Percentiles rank a stretch among this genome's conserved stretches.
Evolutionary conservation across 2,113 vertebrate genomes (phyloP).

Genomic region (Hirundichthys speculiger): DNA sequence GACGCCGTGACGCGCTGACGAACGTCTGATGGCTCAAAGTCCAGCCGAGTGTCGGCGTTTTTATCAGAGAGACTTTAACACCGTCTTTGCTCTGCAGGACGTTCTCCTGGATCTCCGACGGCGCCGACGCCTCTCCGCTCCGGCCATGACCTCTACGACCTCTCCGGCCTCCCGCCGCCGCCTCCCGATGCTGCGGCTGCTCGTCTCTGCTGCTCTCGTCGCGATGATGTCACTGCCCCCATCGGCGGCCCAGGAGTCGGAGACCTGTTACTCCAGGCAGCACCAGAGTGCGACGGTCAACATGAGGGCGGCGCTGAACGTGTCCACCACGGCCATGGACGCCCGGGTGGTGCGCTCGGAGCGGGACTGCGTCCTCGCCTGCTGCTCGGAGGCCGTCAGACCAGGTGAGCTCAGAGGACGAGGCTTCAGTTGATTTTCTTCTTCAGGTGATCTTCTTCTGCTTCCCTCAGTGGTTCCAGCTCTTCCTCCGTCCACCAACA

Average conservation of each 20-base stretch:
- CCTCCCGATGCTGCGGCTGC: not conserved
- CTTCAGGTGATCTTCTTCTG: too few species aligned
- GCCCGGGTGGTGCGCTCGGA: conserved; percentile 49
- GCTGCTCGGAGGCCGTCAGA: conserved; percentile 75
- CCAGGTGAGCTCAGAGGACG: conserved; percentile 69
- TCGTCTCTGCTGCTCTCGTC: conserved; percentile 17
- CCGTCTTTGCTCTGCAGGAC: conserved; percentile 34
- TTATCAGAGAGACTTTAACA: not conserved
- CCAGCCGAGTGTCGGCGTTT: too few species aligned
- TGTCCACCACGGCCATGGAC: conserved; percentile 35
- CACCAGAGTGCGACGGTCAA: conserved; percentile 69
- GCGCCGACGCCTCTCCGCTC: conserved; percentile 13
- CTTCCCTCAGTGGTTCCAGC: too few species aligned
- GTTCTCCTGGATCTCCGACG: too few species aligned
- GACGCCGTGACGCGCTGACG: conserved; percentile 9
- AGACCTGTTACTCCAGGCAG: conserved; percentile 79
- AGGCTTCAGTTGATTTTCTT: too few species aligned
- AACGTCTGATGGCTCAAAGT: conserved; percentile 14
- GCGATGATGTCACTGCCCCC: conserved; percentile 27
- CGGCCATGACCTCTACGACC: conserved; percentile 57
- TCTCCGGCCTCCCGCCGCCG: not conserved
- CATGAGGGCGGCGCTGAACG: conserved; percentile 42
- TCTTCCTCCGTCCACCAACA: not conserved
- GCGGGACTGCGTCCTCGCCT: conserved; percentile 76
- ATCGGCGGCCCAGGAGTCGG: conserved; percentile 35